Evolutionary conservation across 1,140 invertebrate genomes (phyloP).

Genomic region (Drosophila orena): DNA sequence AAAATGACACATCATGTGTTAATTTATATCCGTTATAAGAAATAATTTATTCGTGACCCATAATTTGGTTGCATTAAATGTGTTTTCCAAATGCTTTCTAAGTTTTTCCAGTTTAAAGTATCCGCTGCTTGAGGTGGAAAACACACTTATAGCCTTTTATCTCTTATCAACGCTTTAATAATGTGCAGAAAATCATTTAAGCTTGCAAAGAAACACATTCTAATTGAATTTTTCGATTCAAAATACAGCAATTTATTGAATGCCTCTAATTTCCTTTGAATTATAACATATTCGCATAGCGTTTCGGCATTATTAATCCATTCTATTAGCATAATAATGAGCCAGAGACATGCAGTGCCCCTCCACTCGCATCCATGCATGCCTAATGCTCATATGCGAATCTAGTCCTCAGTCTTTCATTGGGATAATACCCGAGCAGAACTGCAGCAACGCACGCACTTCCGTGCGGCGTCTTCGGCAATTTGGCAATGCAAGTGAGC

Average conservation of each 20-base stretch:
- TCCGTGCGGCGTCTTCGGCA: conserved; percentile 56
- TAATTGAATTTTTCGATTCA: too few species aligned
- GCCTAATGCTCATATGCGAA: conserved; percentile 7
- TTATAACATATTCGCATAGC: not conserved
- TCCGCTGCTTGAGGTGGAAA: too few species aligned
- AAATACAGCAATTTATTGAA: not conserved
- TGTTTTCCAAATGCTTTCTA: not conserved
- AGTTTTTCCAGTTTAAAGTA: too few species aligned
- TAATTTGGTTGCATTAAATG: not conserved
- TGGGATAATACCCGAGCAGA: conserved; percentile 18
- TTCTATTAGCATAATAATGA: conserved; percentile 21
- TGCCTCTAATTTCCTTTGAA: too few species aligned
- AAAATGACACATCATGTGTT: too few species aligned
- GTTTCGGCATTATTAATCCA: not conserved
- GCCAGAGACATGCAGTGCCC: conserved; percentile 3
- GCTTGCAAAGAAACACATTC: too few species aligned
- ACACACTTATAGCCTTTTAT: too few species aligned
- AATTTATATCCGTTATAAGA: not conserved
- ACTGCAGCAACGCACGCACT: conserved; percentile 50
- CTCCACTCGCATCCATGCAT: not conserved
- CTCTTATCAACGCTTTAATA: not conserved
- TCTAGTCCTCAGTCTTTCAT: conserved; percentile 15
- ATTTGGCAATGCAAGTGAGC: conserved; percentile 63
- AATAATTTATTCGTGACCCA: too few species aligned
- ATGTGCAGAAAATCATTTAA: too few species aligned